Evolutionary conservation across 1,140 invertebrate genomes (phyloP).

Genomic region (Rhagoletis pomonella): DNA sequence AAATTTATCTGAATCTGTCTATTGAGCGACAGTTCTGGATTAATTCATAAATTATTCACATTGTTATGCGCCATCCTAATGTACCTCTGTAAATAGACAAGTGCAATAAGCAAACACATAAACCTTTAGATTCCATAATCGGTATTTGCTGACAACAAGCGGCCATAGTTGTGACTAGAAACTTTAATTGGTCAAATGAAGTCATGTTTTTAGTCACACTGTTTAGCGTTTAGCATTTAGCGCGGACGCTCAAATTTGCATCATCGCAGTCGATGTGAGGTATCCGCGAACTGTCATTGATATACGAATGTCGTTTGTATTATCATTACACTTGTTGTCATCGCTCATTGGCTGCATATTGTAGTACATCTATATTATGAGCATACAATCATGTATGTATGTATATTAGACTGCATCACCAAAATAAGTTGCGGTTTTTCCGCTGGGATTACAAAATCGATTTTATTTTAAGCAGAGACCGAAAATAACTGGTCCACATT

Average conservation of each 20-base stretch:
- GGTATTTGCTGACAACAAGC: background rate
- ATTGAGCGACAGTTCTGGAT: too few relatives aligned
- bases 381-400: too few relatives aligned
- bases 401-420: too few relatives aligned
- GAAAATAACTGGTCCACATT: too few relatives aligned
- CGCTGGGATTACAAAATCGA: too few relatives aligned
- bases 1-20: too few relatives aligned
- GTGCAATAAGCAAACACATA: background rate
- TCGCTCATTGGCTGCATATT: background rate
- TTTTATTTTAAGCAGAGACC: too few relatives aligned
- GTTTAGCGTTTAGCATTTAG: background rate
- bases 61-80: background rate
- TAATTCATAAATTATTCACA: too few relatives aligned
- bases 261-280: background rate
- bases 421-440: too few relatives aligned
- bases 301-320: conserved; percentile 18
- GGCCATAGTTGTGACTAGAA: conserved; percentile 30
- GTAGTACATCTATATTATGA: too few relatives aligned
- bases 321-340: background rate
- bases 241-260: conserved; percentile 22
- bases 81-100: background rate
- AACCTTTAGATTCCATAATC: background rate
- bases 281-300: conserved; percentile 15
- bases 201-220: conserved; percentile 22
- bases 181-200: conserved; percentile 35